Percentiles rank a stretch among this genome's conserved stretches.
Conservation (phyloP, 1,140 invertebrate species). For the Lethocerus indicus region DNA sequence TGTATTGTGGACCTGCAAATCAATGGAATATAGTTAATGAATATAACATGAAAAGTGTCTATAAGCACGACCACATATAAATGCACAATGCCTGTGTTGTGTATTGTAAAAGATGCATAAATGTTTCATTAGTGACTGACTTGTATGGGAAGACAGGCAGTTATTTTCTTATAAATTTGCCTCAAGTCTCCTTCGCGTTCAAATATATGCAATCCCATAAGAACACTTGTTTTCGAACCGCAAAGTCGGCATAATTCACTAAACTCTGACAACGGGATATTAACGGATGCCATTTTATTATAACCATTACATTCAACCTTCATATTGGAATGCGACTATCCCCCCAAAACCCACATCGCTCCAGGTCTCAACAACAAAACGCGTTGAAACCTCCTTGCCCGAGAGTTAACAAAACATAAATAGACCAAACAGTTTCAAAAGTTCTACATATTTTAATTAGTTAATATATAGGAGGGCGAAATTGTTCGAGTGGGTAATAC, state of each 20-base stretch:
- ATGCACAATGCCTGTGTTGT: no score
- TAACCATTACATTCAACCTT: background rate
- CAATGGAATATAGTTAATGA: no score
- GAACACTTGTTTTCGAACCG: slow-evolving; percentile 32
- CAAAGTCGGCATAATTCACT: slow-evolving; percentile 36
- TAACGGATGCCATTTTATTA: slow-evolving; percentile 9
- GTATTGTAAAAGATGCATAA: no score
- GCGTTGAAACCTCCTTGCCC: no score
- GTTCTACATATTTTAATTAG: slow-evolving; percentile 11
- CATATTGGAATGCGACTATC: background rate
- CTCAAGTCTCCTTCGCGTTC: slow-evolving; percentile 32
- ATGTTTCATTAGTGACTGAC: no score
- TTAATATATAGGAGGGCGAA: slow-evolving; percentile 6
- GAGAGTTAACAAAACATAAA: slow-evolving; percentile 1
- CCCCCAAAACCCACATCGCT: background rate
- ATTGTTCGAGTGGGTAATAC: slow-evolving; percentile 13
- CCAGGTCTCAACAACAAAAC: no score
- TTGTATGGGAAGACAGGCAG: slow-evolving; percentile 36
- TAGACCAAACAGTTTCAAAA: no score
- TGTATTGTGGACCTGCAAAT: slow-evolving; percentile 30
- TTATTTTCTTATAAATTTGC: slow-evolving; percentile 39
- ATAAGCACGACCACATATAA: no score
- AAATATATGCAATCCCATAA: slow-evolving; percentile 38
- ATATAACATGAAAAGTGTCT: no score
- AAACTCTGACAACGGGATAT: slow-evolving; percentile 23